Evolutionary conservation across 2,888 invertebrate genomes (phyloP).

Genomic region (Tholera decimalis): DNA sequence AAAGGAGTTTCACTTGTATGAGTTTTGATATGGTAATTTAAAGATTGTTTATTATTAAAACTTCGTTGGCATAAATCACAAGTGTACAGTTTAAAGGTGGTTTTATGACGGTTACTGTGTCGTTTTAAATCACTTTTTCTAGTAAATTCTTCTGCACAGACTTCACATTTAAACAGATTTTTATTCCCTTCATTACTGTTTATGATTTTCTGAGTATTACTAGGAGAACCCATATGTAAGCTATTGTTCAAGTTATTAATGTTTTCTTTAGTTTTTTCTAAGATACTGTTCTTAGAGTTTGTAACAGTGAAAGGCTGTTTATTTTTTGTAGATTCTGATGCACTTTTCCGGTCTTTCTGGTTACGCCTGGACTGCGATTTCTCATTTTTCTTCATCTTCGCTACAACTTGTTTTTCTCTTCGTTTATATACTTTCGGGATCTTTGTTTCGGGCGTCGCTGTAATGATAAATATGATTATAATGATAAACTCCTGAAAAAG

Average conservation of each 20-base stretch:
- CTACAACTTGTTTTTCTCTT: neutral
- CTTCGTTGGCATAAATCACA: neutral
- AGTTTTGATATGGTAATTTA: neutral
- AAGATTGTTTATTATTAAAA: neutral
- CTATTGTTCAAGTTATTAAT: neutral
- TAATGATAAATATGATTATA: neutral
- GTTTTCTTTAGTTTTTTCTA: neutral
- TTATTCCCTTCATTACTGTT: too few relatives aligned
- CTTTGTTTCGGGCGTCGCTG: neutral
- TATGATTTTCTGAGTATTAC: neutral
- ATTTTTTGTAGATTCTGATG: neutral
- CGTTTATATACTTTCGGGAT: neutral
- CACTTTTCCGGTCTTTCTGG: too few relatives aligned
- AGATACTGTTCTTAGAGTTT: neutral
- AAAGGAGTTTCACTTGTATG: neutral
- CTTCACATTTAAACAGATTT: neutral
- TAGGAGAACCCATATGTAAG: too few relatives aligned
- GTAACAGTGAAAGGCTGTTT: neutral
- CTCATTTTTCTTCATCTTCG: neutral
- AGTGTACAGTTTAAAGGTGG: neutral
- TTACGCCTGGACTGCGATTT: too few relatives aligned
- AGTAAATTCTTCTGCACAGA: neutral
- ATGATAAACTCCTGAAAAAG: too few relatives aligned
- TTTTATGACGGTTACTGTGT: neutral
- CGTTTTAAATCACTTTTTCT: neutral